Evolutionary conservation across 2,797 vertebrate species (phyloP), one percentile per base, ranked within the genome.

Genomic region (Lagorchestes hirsutus): DNA sequence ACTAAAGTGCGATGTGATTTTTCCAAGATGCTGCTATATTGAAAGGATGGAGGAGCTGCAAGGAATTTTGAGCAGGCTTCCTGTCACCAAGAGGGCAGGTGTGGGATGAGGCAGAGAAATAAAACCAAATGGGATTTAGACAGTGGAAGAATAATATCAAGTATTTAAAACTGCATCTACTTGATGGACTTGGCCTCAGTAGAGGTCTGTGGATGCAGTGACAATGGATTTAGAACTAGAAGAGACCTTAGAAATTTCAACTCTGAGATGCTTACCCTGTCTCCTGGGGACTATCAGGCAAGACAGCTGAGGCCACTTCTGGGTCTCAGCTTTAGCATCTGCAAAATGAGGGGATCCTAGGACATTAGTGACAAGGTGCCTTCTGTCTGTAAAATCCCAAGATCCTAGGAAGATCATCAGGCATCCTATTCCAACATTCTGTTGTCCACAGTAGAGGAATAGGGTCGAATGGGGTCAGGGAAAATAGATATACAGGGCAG

Each of bases 41-140:
- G 94, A 96, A 94, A 98, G 96, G 97, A 97, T 93, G 96, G n/a
- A 93, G 92, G 57, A 97, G 91, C 97, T 97, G 97, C 97, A 98
- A 98, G 97, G 97, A 98, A 98, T 98, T 98, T 98, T 98, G 98
- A 98, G 98, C 96, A 96, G 97, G 93, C 96, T 95, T 96, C 96
- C 97, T 98, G 97, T 96, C 96, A 97, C 97, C 98, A 98, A 98
- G 97, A 92, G n/a, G 92, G 95, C 91, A 90, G 74, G 24, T 46
- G n/a, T 9, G 67, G 40, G 22, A 0, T 40, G 67, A 82, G n/a
- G 98, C 27, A 96, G 94, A 93, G 97, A 98, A 98, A 98, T 97
- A 98, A 98, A 98, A 96, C 62, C 98, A 97, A 98, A 95, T 95
- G 95, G 58, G 96, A 97, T 97, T 96, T 96, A 94, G 96, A 94